Evolutionary conservation across 2,113 vertebrate species (phyloP).

Genomic region (Podilymbus podiceps): DNA sequence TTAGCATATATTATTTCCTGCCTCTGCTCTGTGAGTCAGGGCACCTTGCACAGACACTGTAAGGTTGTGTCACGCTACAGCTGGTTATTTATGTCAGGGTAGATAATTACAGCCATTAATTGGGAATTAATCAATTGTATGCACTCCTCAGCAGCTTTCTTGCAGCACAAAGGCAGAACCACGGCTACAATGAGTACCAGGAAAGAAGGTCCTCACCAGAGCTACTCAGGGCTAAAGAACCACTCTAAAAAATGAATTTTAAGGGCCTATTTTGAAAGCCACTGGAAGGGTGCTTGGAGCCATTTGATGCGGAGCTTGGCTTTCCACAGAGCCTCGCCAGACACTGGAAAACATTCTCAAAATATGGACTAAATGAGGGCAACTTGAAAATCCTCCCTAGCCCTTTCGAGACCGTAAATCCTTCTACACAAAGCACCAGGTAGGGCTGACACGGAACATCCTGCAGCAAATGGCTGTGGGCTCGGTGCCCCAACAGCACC

Average conservation of each 20-base stretch:
- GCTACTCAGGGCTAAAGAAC: not conserved
- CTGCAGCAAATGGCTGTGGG: not conserved
- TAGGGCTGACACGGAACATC: not conserved
- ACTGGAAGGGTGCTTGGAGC: not conserved
- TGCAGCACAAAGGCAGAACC: not conserved
- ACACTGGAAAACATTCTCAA: not conserved
- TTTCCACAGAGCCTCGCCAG: not conserved
- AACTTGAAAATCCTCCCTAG: not conserved
- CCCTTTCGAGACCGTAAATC: not conserved
- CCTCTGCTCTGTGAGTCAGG: not conserved
- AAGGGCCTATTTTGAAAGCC: not conserved
- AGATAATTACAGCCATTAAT: slow-evolving; percentile 24
- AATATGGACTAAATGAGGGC: not conserved
- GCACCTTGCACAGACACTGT: not conserved
- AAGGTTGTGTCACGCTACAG: not conserved
- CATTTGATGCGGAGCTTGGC: not conserved
- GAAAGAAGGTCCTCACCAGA: not conserved
- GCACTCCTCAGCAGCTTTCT: not conserved
- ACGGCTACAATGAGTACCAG: not conserved
- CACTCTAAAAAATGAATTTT: not conserved
- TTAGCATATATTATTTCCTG: not conserved
- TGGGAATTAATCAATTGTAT: not conserved
- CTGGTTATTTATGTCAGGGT: not conserved
- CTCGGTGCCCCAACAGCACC: fast-evolving
- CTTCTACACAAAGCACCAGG: not conserved